phyloP scores from a whole-genome alignment of 2,888 invertebrate genomes.

The Willowsia nigromaculata region DNA sequence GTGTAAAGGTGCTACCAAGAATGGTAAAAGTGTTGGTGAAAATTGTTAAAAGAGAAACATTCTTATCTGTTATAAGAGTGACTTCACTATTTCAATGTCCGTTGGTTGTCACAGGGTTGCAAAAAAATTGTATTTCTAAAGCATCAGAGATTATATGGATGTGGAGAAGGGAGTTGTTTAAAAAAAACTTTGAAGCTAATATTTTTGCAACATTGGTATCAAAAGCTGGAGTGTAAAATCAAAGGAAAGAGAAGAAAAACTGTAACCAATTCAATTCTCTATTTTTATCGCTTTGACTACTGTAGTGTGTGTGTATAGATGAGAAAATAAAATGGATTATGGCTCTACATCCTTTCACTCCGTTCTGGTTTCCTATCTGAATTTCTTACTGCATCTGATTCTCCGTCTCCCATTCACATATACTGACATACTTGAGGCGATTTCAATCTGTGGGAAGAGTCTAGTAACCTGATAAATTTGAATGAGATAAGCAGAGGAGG shows the following conservation, averaged over 20 bases:
- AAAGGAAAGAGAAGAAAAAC: too few species aligned
- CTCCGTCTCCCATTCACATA: not conserved
- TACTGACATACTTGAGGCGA: not conserved
- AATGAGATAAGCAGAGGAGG: not conserved
- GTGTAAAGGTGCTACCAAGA: not conserved
- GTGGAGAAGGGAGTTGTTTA: not conserved
- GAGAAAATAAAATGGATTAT: conserved; percentile 26
- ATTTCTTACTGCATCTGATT: not conserved
- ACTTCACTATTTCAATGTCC: too few species aligned
- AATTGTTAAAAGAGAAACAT: not conserved
- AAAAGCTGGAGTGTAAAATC: too few species aligned
- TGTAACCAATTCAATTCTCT: not conserved
- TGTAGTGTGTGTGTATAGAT: not conserved
- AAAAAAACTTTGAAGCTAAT: not conserved
- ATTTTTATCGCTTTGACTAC: not conserved
- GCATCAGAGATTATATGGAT: not conserved
- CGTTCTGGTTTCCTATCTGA: not conserved
- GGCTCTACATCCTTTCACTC: not conserved
- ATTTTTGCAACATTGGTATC: too few species aligned
- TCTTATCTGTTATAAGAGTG: too few species aligned
- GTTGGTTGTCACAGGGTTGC: not conserved
- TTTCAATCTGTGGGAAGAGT: not conserved
- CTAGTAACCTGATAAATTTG: not conserved
- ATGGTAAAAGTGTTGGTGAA: not conserved
- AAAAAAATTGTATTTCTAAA: not conserved